Evolutionary conservation across 1,140 invertebrate species (phyloP).

Genomic region (Philotrypesis tridentata): DNA sequence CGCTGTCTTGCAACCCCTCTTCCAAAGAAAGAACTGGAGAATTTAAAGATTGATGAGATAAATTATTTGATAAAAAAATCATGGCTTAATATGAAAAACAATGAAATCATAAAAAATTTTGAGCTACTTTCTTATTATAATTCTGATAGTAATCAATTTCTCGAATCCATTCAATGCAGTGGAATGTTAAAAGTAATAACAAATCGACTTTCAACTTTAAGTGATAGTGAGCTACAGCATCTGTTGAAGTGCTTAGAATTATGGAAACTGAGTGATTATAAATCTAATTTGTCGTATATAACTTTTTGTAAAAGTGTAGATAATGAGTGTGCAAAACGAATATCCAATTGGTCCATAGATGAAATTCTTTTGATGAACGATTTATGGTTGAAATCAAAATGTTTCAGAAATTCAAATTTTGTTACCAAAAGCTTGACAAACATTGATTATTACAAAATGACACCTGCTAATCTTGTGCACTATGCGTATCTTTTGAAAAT

Average conservation of each 20-base stretch:
- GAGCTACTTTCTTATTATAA: conserved; percentile 51
- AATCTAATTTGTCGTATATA: not conserved
- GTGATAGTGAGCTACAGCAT: conserved; percentile 40
- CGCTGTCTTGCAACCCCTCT: conserved; percentile 15
- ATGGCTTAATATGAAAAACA: conserved; percentile 29
- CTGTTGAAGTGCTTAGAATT: conserved; percentile 53
- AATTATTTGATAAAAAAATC: conserved; percentile 38
- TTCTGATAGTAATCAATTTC: not conserved
- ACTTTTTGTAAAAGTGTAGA: not conserved
- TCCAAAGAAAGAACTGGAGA: conserved; percentile 7
- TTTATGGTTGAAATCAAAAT: conserved; percentile 70
- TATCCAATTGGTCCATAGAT: conserved; percentile 53
- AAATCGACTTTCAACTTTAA: not conserved
- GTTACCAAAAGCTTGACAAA: conserved; percentile 70
- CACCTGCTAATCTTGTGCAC: conserved; percentile 73
- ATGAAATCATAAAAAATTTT: conserved; percentile 49
- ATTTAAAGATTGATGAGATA: conserved; percentile 30
- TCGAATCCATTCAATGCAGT: conserved; percentile 12
- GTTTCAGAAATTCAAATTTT: conserved; percentile 67
- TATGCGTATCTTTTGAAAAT: conserved; percentile 75
- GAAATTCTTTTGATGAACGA: conserved; percentile 73
- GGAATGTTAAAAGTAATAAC: conserved; percentile 63
- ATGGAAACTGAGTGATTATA: not conserved
- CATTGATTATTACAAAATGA: conserved; percentile 70
- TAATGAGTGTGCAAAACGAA: not conserved